Base-by-base conservation (phyloP, 1,140 invertebrate genomes). In the Penaeus japonicus region DNA sequence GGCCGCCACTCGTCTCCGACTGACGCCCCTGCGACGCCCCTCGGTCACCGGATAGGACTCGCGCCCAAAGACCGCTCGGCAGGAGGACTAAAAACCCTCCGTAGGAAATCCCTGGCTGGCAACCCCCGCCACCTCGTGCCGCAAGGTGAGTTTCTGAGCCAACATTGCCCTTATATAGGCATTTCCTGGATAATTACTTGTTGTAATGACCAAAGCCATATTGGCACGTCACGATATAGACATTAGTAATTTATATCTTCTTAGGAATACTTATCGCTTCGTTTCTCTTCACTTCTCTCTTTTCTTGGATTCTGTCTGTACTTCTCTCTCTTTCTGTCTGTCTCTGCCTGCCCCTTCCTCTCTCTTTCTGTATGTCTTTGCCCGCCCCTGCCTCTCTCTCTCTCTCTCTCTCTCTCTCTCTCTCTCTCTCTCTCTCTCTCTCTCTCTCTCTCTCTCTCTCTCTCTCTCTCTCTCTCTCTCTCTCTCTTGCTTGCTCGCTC, bases 101-200 rank as follows among this genome's bases (percentile, higher is more conserved):
- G 2, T 47, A 10, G 54, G 27, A 57, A 54, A 81, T 15, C 24
- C 5, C 18, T 27, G 24, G 22, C 47, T 27, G 79, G 54, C n/a
- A 30, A n/a, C 27, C 39, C 24, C 54, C n/a, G 47, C 39, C 39
- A 77, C 27, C 55, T 18, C 73, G 55, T 80, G 80, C 55, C 79
- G 54, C 77, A 62, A 73, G 79, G 86, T 87, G 65, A 83, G 70
- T 55, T 55, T 82, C 55, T 55, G 59, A 47, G 32, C 79, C 62
- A 87, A 53, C 39, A 83, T 75, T 87, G 86, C 79, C 86, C 86
- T 82, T 87, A 87, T 87, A 87, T 83, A 87, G 86, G 86, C 77
- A 87, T 87, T 87, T 87, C 86, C 86, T 87, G 86, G 53, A 87
- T 80, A 87, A 87, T 87, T 82, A 73, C 55, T 57, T 35, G 80